Evolutionary conservation across 2,797 vertebrate genomes (phyloP).

Genomic region (Gallinago stenura): DNA sequence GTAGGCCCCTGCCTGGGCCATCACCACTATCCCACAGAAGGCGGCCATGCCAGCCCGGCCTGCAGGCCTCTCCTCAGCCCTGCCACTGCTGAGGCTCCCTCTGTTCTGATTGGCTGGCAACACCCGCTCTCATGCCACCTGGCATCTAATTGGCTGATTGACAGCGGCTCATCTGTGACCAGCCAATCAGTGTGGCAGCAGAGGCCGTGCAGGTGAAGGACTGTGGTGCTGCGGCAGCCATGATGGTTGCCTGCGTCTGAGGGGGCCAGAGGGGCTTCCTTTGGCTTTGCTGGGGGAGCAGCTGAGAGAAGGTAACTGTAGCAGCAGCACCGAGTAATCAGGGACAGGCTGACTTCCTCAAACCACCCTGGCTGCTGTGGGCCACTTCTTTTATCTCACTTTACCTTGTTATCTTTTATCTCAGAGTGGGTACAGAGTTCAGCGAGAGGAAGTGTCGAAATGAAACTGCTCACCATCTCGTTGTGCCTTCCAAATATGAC

Average conservation of each 20-base stretch:
- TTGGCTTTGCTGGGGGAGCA: neutral
- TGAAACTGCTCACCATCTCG: neutral
- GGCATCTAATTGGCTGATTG: neutral
- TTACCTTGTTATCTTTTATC: neutral
- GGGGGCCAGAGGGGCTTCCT: accelerated
- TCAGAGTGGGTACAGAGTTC: neutral
- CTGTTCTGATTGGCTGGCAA: neutral
- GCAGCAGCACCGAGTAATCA: neutral
- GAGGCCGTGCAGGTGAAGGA: neutral
- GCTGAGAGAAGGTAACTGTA: neutral
- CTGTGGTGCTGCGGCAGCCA: accelerated
- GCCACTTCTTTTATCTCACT: neutral
- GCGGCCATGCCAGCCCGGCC: too few relatives aligned
- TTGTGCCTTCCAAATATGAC: too few relatives aligned
- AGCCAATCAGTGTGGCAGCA: neutral
- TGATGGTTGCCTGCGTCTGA: neutral
- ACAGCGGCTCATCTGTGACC: accelerated
- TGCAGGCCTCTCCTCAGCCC: neutral
- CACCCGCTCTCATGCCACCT: too few relatives aligned
- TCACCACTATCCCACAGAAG: accelerated
- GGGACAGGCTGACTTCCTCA: neutral
- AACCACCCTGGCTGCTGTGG: neutral
- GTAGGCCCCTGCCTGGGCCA: accelerated
- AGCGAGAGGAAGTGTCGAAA: neutral
- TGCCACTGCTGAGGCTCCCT: accelerated